phyloP scores from a whole-genome alignment of 1,140 invertebrate genomes.

The Berghia stephanieae region DNA sequence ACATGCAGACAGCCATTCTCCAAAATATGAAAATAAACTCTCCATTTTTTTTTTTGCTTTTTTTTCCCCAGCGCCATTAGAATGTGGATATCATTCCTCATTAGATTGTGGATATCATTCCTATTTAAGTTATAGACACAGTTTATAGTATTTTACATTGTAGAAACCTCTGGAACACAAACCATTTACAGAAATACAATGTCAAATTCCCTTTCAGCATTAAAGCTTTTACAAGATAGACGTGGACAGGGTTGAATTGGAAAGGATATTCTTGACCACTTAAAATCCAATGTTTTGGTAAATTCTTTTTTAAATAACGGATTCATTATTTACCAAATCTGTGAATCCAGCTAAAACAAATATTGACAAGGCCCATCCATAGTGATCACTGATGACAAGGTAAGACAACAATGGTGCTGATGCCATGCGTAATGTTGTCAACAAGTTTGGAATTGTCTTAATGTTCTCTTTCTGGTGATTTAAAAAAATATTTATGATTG shows the following conservation, averaged over 20 bases:
- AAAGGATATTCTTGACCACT: neutral
- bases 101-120: neutral
- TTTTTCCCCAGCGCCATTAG: no score
- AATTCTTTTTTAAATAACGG: neutral
- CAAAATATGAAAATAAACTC: no score
- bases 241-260: neutral
- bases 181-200: neutral
- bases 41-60: no score
- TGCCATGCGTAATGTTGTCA: slow-evolving; percentile 84
- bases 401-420: slow-evolving; percentile 88
- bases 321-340: slow-evolving; percentile 78
- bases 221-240: neutral
- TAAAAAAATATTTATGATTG: no score
- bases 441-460: slow-evolving; percentile 90
- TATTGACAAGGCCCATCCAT: slow-evolving; percentile 76
- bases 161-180: neutral
- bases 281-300: neutral
- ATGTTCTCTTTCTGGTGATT: slow-evolving; percentile 90
- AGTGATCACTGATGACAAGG: slow-evolving; percentile 81
- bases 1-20: no score
- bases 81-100: neutral
- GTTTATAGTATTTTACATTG: neutral
- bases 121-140: neutral
- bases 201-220: neutral
- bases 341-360: slow-evolving; percentile 83